Conservation (phyloP, 2,888 invertebrate species). For the Harpalus rubripes region DNA sequence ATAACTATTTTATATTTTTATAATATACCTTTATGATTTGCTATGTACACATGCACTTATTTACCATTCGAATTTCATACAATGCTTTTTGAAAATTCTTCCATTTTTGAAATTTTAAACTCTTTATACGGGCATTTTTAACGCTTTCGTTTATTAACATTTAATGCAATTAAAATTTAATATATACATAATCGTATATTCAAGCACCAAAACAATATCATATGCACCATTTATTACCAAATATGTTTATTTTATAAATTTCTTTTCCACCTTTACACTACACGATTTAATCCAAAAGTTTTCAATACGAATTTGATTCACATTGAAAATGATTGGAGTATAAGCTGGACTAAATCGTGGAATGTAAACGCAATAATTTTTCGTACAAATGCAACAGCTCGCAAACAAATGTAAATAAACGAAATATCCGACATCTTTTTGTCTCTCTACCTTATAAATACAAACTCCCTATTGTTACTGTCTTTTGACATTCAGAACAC, state of each 20-base stretch:
- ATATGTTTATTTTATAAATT: conserved; percentile 47
- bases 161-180: conserved; percentile 60
- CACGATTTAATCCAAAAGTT: conserved; percentile 14
- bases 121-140: conserved; percentile 63
- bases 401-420: conserved; percentile 51
- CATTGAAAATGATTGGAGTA: conserved; percentile 24
- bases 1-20: conserved; percentile 63
- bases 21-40: conserved; percentile 61
- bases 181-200: conserved; percentile 62
- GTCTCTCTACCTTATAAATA: conserved; percentile 28
- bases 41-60: conserved; percentile 64
- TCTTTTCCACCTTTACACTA: conserved; percentile 47
- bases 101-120: conserved; percentile 55
- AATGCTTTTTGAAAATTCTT: conserved; percentile 49
- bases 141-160: conserved; percentile 58
- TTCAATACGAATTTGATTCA: conserved; percentile 40
- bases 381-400: conserved; percentile 17
- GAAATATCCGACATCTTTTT: conserved; percentile 23
- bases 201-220: conserved; percentile 63
- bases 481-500: conserved; percentile 58
- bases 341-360: conserved; percentile 41
- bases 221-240: conserved; percentile 65
- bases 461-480: conserved; percentile 25
- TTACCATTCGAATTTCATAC: conserved; percentile 50
- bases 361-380: conserved; percentile 52